phyloP scores from a whole-genome alignment of 2,113 vertebrate genomes.

The Myotis lucifugus region DNA sequence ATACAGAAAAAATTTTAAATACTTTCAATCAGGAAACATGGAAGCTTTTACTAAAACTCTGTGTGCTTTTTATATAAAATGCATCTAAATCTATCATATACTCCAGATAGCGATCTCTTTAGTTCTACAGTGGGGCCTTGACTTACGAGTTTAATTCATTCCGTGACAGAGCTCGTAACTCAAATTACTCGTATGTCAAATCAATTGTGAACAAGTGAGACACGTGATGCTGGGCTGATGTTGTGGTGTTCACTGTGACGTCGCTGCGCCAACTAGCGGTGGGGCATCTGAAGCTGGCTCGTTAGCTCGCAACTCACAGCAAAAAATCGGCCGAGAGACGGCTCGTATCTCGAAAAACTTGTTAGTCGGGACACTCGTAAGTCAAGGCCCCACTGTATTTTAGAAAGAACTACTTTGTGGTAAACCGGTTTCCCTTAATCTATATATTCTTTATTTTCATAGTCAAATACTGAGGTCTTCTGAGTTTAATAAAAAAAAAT shows the following conservation, averaged over 20 bases:
- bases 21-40: slow-evolving; percentile 31
- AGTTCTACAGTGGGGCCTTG: background rate
- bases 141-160: too few relatives aligned
- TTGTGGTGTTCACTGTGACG: too few relatives aligned
- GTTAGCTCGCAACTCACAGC: too few relatives aligned
- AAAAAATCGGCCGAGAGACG: too few relatives aligned
- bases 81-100: background rate
- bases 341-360: too few relatives aligned
- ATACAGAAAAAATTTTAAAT: background rate
- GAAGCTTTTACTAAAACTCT: background rate
- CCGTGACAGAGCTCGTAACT: too few relatives aligned
- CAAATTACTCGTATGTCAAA: too few relatives aligned
- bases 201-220: too few relatives aligned
- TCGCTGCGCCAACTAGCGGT: too few relatives aligned
- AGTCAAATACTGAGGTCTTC: background rate
- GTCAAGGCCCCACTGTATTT: background rate
- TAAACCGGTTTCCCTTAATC: background rate
- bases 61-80: background rate
- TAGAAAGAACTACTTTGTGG: background rate
- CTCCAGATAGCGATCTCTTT: background rate
- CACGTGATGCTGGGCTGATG: too few relatives aligned
- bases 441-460: slow-evolving; percentile 17
- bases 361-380: too few relatives aligned
- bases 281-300: too few relatives aligned
- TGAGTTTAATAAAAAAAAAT: background rate